Base-by-base conservation (phyloP, 1,140 invertebrate species). In the Brachionus sp. region DNA sequence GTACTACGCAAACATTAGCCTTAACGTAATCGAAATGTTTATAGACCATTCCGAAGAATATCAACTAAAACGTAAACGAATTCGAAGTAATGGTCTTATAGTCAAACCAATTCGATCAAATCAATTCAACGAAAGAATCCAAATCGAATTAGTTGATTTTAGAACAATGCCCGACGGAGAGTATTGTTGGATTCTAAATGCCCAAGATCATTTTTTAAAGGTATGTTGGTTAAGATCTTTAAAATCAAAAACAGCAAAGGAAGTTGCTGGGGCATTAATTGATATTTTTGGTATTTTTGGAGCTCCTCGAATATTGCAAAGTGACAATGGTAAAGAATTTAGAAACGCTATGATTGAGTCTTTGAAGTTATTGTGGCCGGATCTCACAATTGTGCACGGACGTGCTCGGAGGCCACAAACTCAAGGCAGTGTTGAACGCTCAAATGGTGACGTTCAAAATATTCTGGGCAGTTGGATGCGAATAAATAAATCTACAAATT, bases 251-350 rank as follows among this genome's bases (percentile, higher is more conserved):
- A 33, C 62, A 39, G 78, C 57, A 33, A 53, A 33, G 25, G 19
- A n/a, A 19, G 57, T 75, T n/a, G 70, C 70, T 23, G 23, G 13
- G 19, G 9, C 77, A 12, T 70, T 84, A 29, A 29, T 83, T 9
- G 66, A 85, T 16, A 83, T 85, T 9, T 85, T 85, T 46, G n/a
- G 64, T 19, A 7, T 84, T 0, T 84, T 86, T 78, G 85, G 85
- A 50, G 84, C 85, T 19, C 85, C 85, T 19, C 3, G 64, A 33
- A 85, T 86, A 37, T 64, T 86, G 5, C 85, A 86, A 35, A 42
- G 25, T 25, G 84, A 86, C 82, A 86, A 85, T 77, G 84, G 85
- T 12, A n/a, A 9, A 19, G 84, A 86, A 62, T 86, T 86, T 42
- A 83, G 84, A 10, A 70, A 75, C 16, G 2, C 35, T 3, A 23